phyloP scores from a whole-genome alignment of 1,140 invertebrate species.

The Dreissena rostriformis region DNA sequence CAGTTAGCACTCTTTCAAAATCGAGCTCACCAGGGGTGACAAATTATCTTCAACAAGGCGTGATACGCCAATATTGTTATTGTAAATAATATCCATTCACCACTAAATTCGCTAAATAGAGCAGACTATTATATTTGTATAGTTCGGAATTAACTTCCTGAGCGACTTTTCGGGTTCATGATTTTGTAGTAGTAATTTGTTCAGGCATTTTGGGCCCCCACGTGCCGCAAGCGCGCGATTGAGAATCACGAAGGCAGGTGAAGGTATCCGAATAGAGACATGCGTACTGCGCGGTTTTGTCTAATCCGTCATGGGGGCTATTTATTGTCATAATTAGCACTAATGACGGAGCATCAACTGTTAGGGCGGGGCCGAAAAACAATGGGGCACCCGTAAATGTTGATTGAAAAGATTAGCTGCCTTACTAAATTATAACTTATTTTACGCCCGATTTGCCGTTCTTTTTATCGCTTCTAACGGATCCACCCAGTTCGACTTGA shows the following conservation, averaged over 20 bases:
- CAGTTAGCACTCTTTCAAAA: constrained; percentile 21
- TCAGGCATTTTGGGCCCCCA: constrained; percentile 27
- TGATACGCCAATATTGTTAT: constrained; percentile 28
- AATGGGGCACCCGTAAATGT: constrained; percentile 48
- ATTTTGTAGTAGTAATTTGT: constrained; percentile 46
- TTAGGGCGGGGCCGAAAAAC: constrained; percentile 45
- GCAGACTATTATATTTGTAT: constrained; percentile 22
- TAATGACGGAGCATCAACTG: constrained; percentile 52
- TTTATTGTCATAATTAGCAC: constrained; percentile 55
- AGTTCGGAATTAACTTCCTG: constrained; percentile 33
- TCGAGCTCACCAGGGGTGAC: constrained; percentile 18
- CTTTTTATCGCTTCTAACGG: constrained; percentile 39
- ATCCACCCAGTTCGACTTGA: constrained; percentile 26
- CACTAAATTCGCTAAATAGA: constrained; percentile 28
- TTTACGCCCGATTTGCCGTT: constrained; percentile 52
- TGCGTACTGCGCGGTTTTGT: constrained; percentile 47
- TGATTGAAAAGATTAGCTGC: constrained; percentile 55
- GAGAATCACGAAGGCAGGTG: constrained; percentile 51
- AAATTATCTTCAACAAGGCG: constrained; percentile 45
- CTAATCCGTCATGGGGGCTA: constrained; percentile 46
- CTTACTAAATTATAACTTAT: constrained; percentile 54
- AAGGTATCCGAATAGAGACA: constrained; percentile 50
- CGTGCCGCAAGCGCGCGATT: constrained; percentile 30
- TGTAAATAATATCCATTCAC: constrained; percentile 52
- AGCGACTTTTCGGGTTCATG: constrained; percentile 34